Evolutionary conservation across 30 jellyfish, hydroid and myxozoan genomes (phyloP).

Genomic region (Chrysaora quinquecirrha): DNA sequence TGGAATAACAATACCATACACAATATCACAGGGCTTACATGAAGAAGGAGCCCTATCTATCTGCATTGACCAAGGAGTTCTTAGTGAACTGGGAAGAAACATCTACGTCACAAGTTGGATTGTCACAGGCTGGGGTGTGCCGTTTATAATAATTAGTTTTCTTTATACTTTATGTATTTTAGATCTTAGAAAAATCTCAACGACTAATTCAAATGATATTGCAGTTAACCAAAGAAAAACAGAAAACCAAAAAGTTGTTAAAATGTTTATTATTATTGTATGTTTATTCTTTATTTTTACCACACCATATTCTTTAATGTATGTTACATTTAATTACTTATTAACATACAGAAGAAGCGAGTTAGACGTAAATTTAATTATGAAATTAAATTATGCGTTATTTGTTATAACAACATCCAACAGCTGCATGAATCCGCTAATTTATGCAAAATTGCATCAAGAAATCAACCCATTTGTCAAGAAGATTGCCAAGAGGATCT

Average conservation of each 20-base stretch:
- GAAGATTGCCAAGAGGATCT: neutral
- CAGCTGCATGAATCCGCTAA: slow-evolving; percentile 65
- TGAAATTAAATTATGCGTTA: slow-evolving; percentile 46
- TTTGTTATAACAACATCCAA: slow-evolving; percentile 25
- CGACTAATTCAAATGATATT: neutral
- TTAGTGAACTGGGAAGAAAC: neutral
- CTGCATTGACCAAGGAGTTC: slow-evolving; percentile 18
- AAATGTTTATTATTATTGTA: slow-evolving; percentile 33
- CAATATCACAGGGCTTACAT: slow-evolving; percentile 8
- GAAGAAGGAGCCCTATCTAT: neutral
- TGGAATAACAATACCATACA: slow-evolving; percentile 40
- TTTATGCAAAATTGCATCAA: slow-evolving; percentile 47
- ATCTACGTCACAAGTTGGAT: slow-evolving; percentile 14
- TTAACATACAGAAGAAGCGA: slow-evolving; percentile 23
- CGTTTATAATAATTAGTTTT: neutral
- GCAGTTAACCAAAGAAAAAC: slow-evolving; percentile 1
- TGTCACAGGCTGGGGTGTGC: slow-evolving; percentile 45
- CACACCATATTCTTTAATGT: slow-evolving; percentile 42
- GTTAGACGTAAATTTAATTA: slow-evolving; percentile 17
- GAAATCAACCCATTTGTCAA: slow-evolving; percentile 5
- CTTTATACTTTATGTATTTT: slow-evolving; percentile 24
- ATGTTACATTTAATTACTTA: slow-evolving; percentile 14
- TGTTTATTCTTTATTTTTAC: slow-evolving; percentile 29
- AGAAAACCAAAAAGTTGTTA: slow-evolving; percentile 46
- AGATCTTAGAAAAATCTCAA: slow-evolving; percentile 13